Conservation (phyloP, 2,113 vertebrate species). For the Rhabdomys dilectus region DNA sequence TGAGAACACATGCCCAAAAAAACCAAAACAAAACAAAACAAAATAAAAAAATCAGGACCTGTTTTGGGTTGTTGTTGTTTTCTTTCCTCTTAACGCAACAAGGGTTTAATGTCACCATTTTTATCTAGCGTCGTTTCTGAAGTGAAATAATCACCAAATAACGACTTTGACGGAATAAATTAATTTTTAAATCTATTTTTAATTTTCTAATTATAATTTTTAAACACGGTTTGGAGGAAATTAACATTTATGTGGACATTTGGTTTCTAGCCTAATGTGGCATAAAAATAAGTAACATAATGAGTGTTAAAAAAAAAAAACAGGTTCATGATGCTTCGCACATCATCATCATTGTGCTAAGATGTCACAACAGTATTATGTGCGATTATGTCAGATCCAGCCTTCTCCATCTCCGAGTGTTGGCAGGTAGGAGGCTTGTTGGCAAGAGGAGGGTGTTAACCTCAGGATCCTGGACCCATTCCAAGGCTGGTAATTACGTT, state of each 20-base stretch:
- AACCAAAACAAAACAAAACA: neutral
- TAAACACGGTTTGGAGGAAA: constrained; percentile 80
- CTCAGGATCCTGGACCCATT: constrained; percentile 82
- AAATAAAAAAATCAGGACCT: constrained; percentile 40
- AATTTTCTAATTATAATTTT: constrained; percentile 84
- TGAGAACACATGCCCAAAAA: constrained; percentile 38
- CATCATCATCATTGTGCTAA: constrained; percentile 82
- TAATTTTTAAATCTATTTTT: constrained; percentile 81
- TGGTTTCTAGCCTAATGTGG: constrained; percentile 84
- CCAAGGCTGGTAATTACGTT: constrained; percentile 83
- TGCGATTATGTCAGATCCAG: constrained; percentile 81
- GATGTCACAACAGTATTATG: constrained; percentile 84
- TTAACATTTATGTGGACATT: constrained; percentile 84
- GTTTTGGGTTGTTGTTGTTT: constrained; percentile 16
- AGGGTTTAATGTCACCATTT: constrained; percentile 74
- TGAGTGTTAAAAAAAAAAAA: constrained; percentile 82
- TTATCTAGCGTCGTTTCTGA: constrained; percentile 68
- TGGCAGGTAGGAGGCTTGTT: constrained; percentile 83
- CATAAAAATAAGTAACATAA: constrained; percentile 84
- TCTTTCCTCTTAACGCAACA: constrained; percentile 39
- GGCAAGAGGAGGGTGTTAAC: constrained; percentile 84
- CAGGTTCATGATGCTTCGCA: constrained; percentile 83
- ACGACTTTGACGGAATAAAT: constrained; percentile 72
- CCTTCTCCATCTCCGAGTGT: constrained; percentile 81
- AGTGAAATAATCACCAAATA: constrained; percentile 73